Base-by-base conservation (phyloP, 2,888 invertebrate species). In the Drosophila stalkeri region DNA sequence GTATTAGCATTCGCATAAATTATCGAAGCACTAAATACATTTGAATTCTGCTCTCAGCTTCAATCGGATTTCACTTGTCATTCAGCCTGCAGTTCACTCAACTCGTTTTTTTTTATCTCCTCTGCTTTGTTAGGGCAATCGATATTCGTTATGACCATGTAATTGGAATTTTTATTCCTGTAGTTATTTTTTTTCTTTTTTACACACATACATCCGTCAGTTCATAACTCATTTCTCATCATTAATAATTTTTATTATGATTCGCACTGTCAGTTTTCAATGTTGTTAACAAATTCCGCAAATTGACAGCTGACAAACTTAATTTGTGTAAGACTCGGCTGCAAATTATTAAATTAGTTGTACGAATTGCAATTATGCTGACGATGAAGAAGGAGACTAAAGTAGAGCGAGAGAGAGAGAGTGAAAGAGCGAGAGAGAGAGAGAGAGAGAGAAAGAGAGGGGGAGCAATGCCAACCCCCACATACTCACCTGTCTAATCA, bases 261-360 rank as follows among this genome's bases (percentile, higher is more conserved):
- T 90, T 89, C 85, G 81, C 72, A 76, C 89, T 91, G 91, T 91
- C 92, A 91, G 91, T 83, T 83, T 89, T 87, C 77, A 88, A 91
- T 91, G 91, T 86, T 92, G 91, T 91, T 91, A 88, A 91, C 91
- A 92, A 90, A 92, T 91, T 91, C 92, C 84, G 73, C 64, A 80
- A 85, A 89, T 91, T 87, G 83, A 79, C 86, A 91, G 87, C 86
- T 91, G 91, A 91, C 92, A 92, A 91, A 90, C 86, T 92, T 88
- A 92, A 91, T 91, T 91, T 91, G 83, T 77, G 69, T 70, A 76
- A 72, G 51, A 64, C 64, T 64, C 72, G 82, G 37, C 75, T 59
- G 82, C 73, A 84, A 82, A 86, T 84, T 86, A 86, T 84, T 85
- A 86, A 86, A 85, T 85, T 85, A 85, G 86, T 79, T 82, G 82